Evolutionary conservation across 1,140 invertebrate species (phyloP).

Genomic region (Bombus consobrinus): DNA sequence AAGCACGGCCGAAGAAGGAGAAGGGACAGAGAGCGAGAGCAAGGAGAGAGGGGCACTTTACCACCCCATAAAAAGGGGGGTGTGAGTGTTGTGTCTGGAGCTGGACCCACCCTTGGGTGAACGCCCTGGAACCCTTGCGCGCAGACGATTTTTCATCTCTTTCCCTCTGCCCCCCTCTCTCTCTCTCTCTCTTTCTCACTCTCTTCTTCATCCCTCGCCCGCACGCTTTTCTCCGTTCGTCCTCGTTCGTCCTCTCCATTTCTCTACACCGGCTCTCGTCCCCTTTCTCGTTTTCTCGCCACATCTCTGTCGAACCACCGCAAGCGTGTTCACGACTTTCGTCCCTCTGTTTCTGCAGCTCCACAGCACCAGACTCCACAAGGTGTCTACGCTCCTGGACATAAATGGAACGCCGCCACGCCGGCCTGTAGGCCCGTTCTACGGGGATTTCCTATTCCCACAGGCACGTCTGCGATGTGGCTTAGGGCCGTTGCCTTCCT

Average conservation of each 20-base stretch:
- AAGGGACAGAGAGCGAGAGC: constrained; percentile 52
- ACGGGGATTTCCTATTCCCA: constrained; percentile 68
- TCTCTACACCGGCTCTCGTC: constrained; percentile 4
- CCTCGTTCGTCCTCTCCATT: constrained; percentile 13
- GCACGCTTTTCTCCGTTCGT: constrained; percentile 1
- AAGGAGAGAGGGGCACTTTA: constrained; percentile 64
- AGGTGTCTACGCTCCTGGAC: constrained; percentile 71
- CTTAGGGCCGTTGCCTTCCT: constrained; percentile 38
- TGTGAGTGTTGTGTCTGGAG: constrained; percentile 75
- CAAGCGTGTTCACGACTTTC: constrained; percentile 5
- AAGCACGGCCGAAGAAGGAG: constrained; percentile 9
- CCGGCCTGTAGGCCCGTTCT: constrained; percentile 55
- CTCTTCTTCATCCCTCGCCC: not conserved
- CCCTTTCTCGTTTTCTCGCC: constrained; percentile 5
- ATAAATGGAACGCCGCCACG: constrained; percentile 60
- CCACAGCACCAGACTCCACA: constrained; percentile 52
- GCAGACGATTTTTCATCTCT: constrained; percentile 69
- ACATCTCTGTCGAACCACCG: not conserved
- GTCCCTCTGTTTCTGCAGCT: constrained; percentile 31
- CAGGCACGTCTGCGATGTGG: constrained; percentile 67
- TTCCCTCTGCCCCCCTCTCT: constrained; percentile 7
- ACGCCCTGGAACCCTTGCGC: constrained; percentile 69
- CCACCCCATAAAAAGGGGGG: constrained; percentile 69
- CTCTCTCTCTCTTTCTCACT: not conserved
- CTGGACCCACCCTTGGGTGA: constrained; percentile 74